Conservation (phyloP, 2,113 vertebrate genomes). For the Salvelinus alpinus region DNA sequence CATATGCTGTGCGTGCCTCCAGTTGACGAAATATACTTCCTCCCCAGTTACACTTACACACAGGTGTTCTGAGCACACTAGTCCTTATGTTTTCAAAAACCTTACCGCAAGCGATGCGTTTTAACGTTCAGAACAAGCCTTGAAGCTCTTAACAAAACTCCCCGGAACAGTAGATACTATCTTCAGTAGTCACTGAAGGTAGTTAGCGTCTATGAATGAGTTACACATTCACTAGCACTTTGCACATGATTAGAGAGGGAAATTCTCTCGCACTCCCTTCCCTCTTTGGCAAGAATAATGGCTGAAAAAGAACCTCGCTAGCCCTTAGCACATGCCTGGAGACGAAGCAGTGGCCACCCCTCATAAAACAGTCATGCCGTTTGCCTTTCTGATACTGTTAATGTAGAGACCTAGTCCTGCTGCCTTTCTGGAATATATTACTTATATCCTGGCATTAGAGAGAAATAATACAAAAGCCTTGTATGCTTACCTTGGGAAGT, state of each 20-base stretch:
- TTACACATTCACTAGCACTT: neutral
- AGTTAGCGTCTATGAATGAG: too few relatives aligned
- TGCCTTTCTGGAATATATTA: neutral
- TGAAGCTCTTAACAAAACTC: too few relatives aligned
- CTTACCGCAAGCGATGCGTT: too few relatives aligned
- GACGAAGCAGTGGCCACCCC: slow-evolving; percentile 41
- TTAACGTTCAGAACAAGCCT: too few relatives aligned
- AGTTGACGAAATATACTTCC: too few relatives aligned
- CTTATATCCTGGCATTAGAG: neutral
- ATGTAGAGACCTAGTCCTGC: too few relatives aligned
- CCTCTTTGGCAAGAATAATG: slow-evolving; percentile 58
- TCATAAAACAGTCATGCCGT: slow-evolving; percentile 24
- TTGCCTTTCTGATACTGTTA: neutral
- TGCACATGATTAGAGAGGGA: neutral
- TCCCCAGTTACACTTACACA: too few relatives aligned
- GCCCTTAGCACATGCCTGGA: slow-evolving; percentile 56
- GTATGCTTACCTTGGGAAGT: slow-evolving; percentile 2
- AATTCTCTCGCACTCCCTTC: neutral
- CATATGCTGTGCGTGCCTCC: too few relatives aligned
- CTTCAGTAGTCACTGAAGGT: too few relatives aligned
- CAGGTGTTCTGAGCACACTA: too few relatives aligned
- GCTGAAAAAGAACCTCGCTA: slow-evolving; percentile 62
- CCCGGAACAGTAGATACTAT: too few relatives aligned
- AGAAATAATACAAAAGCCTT: neutral
- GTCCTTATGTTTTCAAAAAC: too few relatives aligned